Evolutionary conservation across 2,797 vertebrate genomes (phyloP).

Genomic region (Eurystomus glaucurus): DNA sequence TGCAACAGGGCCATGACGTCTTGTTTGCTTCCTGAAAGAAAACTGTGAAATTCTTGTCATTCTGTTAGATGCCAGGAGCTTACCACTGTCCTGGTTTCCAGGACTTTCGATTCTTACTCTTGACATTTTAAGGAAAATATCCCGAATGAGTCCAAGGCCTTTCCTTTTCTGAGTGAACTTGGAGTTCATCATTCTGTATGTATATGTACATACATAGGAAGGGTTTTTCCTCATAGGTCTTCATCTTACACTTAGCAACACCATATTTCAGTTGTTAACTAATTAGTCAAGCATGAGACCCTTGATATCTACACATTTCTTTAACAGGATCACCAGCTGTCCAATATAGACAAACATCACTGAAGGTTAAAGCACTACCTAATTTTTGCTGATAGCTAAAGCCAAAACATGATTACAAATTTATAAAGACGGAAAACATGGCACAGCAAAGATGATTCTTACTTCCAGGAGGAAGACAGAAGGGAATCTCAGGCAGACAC

Average conservation of each 20-base stretch:
- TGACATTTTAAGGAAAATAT: background rate
- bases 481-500: background rate
- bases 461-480: background rate
- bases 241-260: background rate
- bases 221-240: background rate
- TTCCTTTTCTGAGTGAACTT: background rate
- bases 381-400: constrained; percentile 38
- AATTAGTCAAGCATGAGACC: background rate
- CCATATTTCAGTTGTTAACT: background rate
- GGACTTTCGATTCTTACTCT: background rate
- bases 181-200: accelerated
- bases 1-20: background rate
- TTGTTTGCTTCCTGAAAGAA: background rate
- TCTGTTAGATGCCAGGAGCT: background rate
- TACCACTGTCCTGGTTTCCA: background rate
- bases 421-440: background rate
- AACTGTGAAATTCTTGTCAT: background rate
- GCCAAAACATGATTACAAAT: background rate
- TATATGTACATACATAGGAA: background rate
- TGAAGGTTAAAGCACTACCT: background rate
- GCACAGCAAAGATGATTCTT: background rate
- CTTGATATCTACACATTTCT: background rate
- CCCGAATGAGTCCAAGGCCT: background rate
- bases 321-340: background rate
- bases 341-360: background rate